Conservation (phyloP, 2,797 vertebrate species). For the Dryobates pubescens region DNA sequence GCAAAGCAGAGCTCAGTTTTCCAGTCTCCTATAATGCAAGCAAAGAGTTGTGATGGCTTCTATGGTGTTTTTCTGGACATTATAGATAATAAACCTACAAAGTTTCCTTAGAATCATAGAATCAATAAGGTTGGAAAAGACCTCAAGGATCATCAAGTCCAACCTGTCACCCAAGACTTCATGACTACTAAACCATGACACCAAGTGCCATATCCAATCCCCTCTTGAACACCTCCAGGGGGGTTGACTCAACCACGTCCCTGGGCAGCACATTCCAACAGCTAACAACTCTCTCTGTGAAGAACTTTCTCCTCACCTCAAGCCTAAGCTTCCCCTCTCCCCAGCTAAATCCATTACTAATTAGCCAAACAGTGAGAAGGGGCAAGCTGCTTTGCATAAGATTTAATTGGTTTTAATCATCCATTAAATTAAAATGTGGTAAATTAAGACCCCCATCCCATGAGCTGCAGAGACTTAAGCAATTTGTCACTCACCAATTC, state of each 20-base stretch:
- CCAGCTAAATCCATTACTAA: constrained; percentile 14
- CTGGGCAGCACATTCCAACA: too few relatives aligned
- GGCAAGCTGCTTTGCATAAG: neutral
- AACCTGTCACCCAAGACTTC: too few relatives aligned
- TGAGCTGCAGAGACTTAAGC: neutral
- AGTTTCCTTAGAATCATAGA: neutral
- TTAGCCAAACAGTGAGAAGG: constrained; percentile 19
- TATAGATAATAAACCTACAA: neutral
- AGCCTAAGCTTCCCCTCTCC: neutral
- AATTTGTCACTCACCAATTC: constrained; percentile 12
- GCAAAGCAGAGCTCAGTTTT: neutral
- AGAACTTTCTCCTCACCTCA: too few relatives aligned
- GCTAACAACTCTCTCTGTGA: too few relatives aligned
- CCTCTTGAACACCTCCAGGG: too few relatives aligned
- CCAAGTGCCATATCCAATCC: too few relatives aligned
- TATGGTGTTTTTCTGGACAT: neutral
- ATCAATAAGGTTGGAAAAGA: too few relatives aligned
- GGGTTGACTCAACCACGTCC: too few relatives aligned
- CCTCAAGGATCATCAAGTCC: too few relatives aligned
- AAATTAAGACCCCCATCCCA: neutral
- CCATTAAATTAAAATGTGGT: constrained; percentile 31
- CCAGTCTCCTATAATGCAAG: neutral
- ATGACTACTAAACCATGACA: too few relatives aligned
- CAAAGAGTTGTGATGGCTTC: neutral
- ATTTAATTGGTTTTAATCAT: constrained; percentile 56